Conservation (phyloP, 2,113 vertebrate species). For the Myanophis thanlyinensis region DNA sequence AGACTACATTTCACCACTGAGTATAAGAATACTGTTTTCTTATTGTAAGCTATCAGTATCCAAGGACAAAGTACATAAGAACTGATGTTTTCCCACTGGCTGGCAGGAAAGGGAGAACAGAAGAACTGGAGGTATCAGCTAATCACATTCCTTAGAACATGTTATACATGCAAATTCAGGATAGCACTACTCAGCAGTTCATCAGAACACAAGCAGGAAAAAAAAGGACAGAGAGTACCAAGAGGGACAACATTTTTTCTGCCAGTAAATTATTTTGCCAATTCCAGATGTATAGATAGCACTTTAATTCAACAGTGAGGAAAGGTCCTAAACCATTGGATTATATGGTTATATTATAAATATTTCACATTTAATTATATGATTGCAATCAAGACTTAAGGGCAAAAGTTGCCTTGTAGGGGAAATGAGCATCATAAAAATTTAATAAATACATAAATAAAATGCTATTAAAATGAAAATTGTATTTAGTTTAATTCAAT, state of each 20-base stretch:
- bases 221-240: neutral
- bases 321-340: neutral
- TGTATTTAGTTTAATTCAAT: neutral
- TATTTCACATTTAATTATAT: neutral
- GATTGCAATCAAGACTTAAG: neutral
- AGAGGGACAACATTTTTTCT: neutral
- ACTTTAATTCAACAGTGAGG: neutral
- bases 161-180: neutral
- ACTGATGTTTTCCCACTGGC: neutral
- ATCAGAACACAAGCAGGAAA: neutral
- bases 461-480: neutral
- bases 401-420: neutral
- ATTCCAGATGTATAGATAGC: neutral
- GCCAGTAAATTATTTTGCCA: neutral
- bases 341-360: neutral
- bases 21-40: neutral
- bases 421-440: neutral
- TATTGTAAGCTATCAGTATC: neutral
- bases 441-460: neutral
- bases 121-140: neutral
- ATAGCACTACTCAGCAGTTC: neutral
- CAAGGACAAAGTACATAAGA: neutral
- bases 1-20: too few relatives aligned
- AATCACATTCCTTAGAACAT: neutral
- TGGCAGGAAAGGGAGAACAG: neutral